phyloP scores from a whole-genome alignment of 1,140 invertebrate species.

The Tribolium madens region DNA sequence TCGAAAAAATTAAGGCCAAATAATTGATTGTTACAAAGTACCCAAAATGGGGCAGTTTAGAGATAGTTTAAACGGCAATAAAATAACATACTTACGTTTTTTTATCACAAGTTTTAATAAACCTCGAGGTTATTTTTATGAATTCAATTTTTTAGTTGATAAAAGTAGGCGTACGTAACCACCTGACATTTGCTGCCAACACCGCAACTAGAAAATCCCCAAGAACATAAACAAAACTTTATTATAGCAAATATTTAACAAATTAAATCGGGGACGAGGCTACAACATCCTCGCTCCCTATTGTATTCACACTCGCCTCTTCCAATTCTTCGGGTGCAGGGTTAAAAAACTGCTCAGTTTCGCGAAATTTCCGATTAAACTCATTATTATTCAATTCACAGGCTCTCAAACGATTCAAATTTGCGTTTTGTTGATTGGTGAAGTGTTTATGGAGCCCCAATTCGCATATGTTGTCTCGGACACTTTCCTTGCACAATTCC shows the following conservation, averaged over 20 bases:
- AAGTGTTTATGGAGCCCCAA: not conserved
- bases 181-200: not conserved
- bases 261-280: conserved; percentile 5
- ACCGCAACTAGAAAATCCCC: not conserved
- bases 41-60: too few relatives aligned
- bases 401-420: not conserved
- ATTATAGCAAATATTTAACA: not conserved
- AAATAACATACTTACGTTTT: not conserved
- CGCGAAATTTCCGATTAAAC: not conserved
- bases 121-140: too few relatives aligned
- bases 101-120: not conserved
- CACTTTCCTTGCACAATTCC: not conserved
- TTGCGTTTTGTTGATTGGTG: not conserved
- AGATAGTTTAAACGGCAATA: too few relatives aligned
- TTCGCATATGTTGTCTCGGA: not conserved
- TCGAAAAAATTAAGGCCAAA: not conserved
- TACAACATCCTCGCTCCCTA: not conserved
- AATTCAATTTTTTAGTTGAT: too few relatives aligned
- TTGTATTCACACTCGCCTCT: not conserved
- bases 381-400: not conserved
- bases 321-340: not conserved
- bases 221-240: not conserved
- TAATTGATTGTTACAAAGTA: too few relatives aligned
- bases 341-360: not conserved
- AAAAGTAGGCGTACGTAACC: too few relatives aligned